Conservation (phyloP, 2,113 vertebrate genomes). For the Neotragus moschatus region DNA sequence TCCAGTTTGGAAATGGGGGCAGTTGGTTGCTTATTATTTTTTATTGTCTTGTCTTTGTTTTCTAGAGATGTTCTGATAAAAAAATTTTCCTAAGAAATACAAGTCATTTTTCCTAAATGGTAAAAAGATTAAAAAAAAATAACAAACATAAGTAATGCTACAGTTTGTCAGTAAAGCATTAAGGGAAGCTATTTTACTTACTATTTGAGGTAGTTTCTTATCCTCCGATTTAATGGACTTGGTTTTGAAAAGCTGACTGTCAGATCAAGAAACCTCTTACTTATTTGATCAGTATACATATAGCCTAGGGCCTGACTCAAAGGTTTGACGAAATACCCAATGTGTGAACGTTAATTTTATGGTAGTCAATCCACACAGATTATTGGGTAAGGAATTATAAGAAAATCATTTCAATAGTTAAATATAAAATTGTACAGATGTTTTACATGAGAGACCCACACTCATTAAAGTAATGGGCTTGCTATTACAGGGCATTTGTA, state of each 20-base stretch:
- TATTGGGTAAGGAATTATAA: not conserved
- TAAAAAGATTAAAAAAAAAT: not conserved
- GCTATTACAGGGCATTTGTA: not conserved
- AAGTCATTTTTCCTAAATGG: not conserved
- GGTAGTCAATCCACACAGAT: not conserved
- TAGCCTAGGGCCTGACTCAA: constrained; percentile 1
- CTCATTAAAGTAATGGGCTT: not conserved
- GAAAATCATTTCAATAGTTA: constrained; percentile 20
- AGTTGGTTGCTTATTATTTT: not conserved
- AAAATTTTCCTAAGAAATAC: not conserved
- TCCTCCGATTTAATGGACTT: not conserved
- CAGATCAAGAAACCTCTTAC: constrained; percentile 6
- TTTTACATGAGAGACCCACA: not conserved
- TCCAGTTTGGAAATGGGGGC: not conserved
- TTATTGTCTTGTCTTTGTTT: not conserved
- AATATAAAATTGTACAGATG: not conserved
- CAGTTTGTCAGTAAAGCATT: not conserved
- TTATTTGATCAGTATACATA: constrained; percentile 12
- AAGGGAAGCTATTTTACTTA: constrained; percentile 24
- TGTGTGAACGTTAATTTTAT: constrained; percentile 40
- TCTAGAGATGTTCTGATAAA: not conserved
- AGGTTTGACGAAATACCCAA: constrained; percentile 27
- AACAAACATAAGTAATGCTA: not conserved
- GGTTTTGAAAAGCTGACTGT: not conserved
- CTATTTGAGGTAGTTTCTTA: not conserved